Evolutionary conservation across 2,113 vertebrate genomes (phyloP).

Genomic region (Harpagus bidentatus): DNA sequence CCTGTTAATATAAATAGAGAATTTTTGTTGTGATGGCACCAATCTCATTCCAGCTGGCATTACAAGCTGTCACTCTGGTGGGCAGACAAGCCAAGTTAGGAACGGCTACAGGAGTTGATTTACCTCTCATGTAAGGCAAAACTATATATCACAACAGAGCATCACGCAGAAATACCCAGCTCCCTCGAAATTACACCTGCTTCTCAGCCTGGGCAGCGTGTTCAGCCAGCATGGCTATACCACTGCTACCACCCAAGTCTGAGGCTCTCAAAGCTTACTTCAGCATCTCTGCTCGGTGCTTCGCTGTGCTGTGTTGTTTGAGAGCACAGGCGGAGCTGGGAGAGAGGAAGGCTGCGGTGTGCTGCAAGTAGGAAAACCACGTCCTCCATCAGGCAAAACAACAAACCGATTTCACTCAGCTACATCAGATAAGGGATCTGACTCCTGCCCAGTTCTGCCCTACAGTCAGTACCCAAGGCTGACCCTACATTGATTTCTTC

Average conservation of each 20-base stretch:
- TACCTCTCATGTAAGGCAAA: neutral
- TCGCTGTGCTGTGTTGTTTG: neutral
- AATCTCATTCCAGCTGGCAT: neutral
- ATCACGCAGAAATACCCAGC: neutral
- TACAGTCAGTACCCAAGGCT: rapidly evolving
- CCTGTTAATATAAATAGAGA: constrained; percentile 1
- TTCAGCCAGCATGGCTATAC: rapidly evolving
- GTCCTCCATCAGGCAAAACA: neutral
- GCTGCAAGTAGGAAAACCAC: neutral
- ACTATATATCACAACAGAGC: neutral
- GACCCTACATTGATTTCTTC: neutral
- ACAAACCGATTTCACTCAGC: neutral
- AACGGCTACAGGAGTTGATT: neutral
- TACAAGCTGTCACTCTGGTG: constrained; percentile 17
- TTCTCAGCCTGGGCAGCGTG: neutral
- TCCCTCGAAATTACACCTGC: neutral
- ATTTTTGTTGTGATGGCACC: neutral
- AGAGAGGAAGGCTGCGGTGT: neutral
- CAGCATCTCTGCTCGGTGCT: neutral
- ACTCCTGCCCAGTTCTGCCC: neutral
- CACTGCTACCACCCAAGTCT: neutral
- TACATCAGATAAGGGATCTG: neutral
- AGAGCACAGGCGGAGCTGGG: neutral
- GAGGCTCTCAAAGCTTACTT: neutral
- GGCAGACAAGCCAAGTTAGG: neutral